Evolutionary conservation across 2,113 vertebrate species (phyloP).

Genomic region (Heteronetta atricapilla): DNA sequence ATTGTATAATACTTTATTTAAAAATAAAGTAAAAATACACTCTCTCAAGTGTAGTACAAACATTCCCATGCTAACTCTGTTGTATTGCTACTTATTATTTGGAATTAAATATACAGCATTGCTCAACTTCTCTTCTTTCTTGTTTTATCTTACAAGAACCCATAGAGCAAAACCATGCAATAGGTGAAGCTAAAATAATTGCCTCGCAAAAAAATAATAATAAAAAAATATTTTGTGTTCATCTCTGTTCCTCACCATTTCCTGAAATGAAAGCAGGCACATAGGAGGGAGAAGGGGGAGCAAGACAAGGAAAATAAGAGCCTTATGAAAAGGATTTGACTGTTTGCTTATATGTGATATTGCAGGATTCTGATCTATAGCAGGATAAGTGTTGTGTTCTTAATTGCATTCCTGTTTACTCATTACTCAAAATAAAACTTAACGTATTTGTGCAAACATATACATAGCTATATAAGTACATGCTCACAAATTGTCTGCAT

Average conservation of each 20-base stretch:
- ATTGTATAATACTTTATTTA: not conserved
- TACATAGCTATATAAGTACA: not conserved
- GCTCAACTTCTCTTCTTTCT: not conserved
- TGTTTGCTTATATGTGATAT: not conserved
- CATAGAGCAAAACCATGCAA: not conserved
- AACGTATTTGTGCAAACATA: not conserved
- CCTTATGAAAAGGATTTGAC: not conserved
- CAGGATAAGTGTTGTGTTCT: not conserved
- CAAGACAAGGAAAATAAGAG: not conserved
- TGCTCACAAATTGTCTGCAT: not conserved
- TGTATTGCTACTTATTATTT: not conserved
- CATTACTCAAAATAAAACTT: not conserved
- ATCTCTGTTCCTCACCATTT: not conserved
- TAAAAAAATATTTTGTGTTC: not conserved
- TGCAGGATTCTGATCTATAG: not conserved
- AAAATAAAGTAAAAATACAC: not conserved
- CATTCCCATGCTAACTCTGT: not conserved
- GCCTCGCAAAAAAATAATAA: not conserved
- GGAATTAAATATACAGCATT: not conserved
- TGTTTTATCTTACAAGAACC: not conserved
- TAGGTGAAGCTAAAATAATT: constrained; percentile 21
- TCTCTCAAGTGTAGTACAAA: constrained; percentile 29
- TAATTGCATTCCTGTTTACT: not conserved
- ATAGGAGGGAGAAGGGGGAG: not conserved
- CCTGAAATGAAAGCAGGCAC: not conserved